Conservation (phyloP, 92 coral and sea anemone species). For the Virgularia gustaviana region DNA sequence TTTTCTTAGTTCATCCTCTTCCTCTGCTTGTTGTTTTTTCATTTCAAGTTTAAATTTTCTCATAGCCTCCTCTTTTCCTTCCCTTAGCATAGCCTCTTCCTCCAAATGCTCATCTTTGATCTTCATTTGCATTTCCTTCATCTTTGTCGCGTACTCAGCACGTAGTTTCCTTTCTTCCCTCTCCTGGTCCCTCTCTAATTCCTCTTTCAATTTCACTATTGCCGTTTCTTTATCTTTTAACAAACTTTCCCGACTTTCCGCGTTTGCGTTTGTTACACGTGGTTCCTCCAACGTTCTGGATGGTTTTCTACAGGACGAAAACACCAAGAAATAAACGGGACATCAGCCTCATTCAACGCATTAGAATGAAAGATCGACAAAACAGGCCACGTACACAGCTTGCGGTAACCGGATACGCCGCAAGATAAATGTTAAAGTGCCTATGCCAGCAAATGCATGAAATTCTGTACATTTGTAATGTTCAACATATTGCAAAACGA, state of each 20-base stretch:
- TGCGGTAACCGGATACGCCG: too few relatives aligned
- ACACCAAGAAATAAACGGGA: too few relatives aligned
- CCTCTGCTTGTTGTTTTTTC: constrained; percentile 69
- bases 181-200: constrained; percentile 64
- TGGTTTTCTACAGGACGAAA: too few relatives aligned
- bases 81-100: constrained; percentile 93
- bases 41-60: constrained; percentile 69
- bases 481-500: too few relatives aligned
- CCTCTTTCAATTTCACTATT: constrained; percentile 55
- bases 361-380: too few relatives aligned
- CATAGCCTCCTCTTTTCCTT: constrained; percentile 88
- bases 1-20: constrained; percentile 62
- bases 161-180: constrained; percentile 70
- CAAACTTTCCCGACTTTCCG: constrained; percentile 74
- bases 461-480: too few relatives aligned
- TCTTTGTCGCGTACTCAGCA: constrained; percentile 71
- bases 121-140: constrained; percentile 77
- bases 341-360: too few relatives aligned
- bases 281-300: neutral
- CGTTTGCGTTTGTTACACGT: neutral
- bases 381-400: too few relatives aligned
- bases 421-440: too few relatives aligned
- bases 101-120: constrained; percentile 88
- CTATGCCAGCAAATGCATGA: too few relatives aligned
- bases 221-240: constrained; percentile 72